Base-by-base conservation (phyloP, 2,888 invertebrate genomes). In the Dasypolia templi region DNA sequence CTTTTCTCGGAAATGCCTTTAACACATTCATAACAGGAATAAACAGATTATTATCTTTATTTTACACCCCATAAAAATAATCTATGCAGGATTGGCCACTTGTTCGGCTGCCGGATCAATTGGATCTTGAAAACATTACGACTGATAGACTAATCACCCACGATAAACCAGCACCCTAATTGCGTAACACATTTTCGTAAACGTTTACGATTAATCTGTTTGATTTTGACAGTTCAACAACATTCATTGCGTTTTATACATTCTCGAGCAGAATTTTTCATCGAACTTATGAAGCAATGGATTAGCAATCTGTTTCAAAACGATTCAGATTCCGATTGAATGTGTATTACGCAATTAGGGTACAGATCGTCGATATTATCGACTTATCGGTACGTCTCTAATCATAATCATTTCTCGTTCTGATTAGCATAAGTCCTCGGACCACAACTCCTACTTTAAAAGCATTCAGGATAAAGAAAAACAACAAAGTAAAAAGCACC, bases 371-470 rank as follows among this genome's bases (percentile, higher is more conserved):
- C 69, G 62, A 81, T 75, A 65, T 56, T 26, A 63, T 76, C 58
- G 63, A 42, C n/a, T 73, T 81, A 81, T 81, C 81, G 44, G 55
- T 35, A 72, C 59, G 81, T 77, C 77, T 81, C 72, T 81, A 81
- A 81, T 81, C 70, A 70, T 70, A 59, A 81, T 64, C 71, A 58
- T 68, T 68, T 66, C 69, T 72, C 39, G 49, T 70, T 66, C 29
- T 42, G 49, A 59, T 72, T 61, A 80, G 67, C 35, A 59, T 64
- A 63, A 46, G 32, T 35, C 3, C 3, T 35, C 14, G 17, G 51
- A 62, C 55, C n/a, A 62, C 14, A 55, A 49, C 17, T 39, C 59
- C 22, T 53, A 46, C 3, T 19, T 42, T 29, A 17, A 32, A n/a
- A 46, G 19, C 6, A n/a, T 22, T 3, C 17, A 17, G 6, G 6